Percentiles rank a stretch among this genome's conserved stretches.
Evolutionary conservation across 2,888 invertebrate genomes (phyloP).

Genomic region (Emmelina monodactyla): DNA sequence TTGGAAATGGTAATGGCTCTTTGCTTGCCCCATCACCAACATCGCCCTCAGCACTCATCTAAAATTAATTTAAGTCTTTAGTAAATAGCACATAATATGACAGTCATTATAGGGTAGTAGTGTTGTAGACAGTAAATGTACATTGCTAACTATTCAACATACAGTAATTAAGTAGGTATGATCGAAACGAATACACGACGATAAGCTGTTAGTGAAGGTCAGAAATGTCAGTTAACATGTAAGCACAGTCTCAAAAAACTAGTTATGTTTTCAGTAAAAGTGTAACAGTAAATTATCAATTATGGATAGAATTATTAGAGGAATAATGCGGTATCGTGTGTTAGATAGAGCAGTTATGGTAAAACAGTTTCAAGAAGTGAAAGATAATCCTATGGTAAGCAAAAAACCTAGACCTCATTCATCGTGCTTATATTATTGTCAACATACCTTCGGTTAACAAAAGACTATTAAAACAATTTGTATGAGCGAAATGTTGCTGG

Average conservation of each 20-base stretch:
- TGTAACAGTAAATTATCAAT: slow-evolving; percentile 3
- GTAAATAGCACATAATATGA: not conserved
- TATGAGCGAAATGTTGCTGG: no score
- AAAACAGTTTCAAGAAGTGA: slow-evolving; percentile 88
- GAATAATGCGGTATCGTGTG: slow-evolving; percentile 88
- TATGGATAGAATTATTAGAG: slow-evolving; percentile 89
- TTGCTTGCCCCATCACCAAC: slow-evolving; percentile 40
- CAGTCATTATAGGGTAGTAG: not conserved
- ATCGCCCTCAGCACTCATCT: slow-evolving; percentile 39
- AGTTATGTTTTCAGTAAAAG: no score
- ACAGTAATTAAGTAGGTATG: not conserved
- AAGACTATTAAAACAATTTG: no score
- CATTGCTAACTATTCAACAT: not conserved
- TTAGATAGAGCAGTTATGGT: slow-evolving; percentile 87
- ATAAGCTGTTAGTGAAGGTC: slow-evolving; percentile 58
- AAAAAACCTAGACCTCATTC: no score
- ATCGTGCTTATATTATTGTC: no score
- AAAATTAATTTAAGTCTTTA: slow-evolving; percentile 15
- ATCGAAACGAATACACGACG: slow-evolving; percentile 17
- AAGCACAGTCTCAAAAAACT: no score
- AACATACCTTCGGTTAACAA: no score
- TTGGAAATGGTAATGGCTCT: slow-evolving; percentile 35
- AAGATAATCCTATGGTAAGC: slow-evolving; percentile 87
- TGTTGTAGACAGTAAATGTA: no score
- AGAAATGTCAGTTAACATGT: slow-evolving; percentile 40